A percentile compares a stretch with the other conserved stretches of the same genome.
These are phyloP conservation scores for Pipistrellus nathusii DNA, from an alignment of 2,797 vertebrate genomes.

Conservation along the genomic window DNA sequence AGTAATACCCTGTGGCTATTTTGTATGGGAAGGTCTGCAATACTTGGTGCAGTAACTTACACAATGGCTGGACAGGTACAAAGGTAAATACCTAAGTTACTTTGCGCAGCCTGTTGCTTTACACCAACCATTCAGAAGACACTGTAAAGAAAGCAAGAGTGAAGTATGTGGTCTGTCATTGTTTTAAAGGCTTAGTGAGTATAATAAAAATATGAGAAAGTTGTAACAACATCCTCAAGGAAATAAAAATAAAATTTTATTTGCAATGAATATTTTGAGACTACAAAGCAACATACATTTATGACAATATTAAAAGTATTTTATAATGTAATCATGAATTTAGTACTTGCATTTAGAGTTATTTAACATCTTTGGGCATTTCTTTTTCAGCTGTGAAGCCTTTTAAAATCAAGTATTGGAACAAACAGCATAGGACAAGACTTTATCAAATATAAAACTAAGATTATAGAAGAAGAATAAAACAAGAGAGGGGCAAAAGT, in stretches of 20 bases:
- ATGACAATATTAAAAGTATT: neutral
- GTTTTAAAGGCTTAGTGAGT: neutral
- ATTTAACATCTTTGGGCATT: slow-evolving; percentile 24
- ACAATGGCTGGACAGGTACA: neutral
- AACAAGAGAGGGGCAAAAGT: neutral
- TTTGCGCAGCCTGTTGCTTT: neutral
- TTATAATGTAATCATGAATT: slow-evolving; percentile 16
- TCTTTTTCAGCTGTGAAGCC: neutral
- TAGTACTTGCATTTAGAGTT: neutral
- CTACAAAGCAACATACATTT: neutral
- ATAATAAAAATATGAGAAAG: neutral
- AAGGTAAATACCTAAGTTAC: neutral
- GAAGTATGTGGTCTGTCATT: neutral
- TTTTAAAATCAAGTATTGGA: slow-evolving; percentile 34
- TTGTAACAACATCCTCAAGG: neutral
- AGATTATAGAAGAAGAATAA: slow-evolving; percentile 31
- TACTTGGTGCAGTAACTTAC: neutral
- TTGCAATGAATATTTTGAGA: slow-evolving; percentile 4
- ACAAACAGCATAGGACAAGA: neutral
- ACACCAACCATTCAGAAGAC: neutral
- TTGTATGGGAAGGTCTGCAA: neutral
- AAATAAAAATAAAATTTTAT: slow-evolving; percentile 23
- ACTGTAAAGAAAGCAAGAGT: neutral
- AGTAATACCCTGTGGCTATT: neutral
- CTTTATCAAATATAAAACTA: neutral